Conservation (phyloP, 2,113 vertebrate species). For the Hippocampus mohnikei region DNA sequence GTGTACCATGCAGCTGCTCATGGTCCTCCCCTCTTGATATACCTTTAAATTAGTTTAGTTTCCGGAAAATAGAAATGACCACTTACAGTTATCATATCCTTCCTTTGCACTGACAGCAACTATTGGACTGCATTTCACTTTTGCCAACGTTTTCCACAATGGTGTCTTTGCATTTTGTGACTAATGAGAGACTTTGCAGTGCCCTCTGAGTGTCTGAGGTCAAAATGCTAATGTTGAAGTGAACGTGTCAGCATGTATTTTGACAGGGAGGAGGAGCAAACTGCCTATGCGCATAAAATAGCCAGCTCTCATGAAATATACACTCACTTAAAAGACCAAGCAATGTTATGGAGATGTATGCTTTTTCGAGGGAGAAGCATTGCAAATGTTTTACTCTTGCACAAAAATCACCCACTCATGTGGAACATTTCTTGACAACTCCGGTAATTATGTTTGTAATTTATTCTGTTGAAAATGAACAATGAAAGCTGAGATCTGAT, state of each 20-base stretch:
- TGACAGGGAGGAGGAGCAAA: background rate
- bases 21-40: background rate
- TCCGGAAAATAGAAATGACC: background rate
- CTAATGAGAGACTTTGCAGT: slow-evolving; percentile 31
- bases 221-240: slow-evolving; percentile 16
- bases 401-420: background rate
- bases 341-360: background rate
- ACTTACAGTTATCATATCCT: background rate
- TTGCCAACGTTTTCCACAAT: background rate
- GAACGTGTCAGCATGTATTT: background rate
- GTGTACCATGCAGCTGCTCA: slow-evolving; percentile 1
- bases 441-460: background rate
- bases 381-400: background rate
- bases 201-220: slow-evolving; percentile 21
- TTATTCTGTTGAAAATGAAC: background rate
- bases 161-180: slow-evolving; percentile 16
- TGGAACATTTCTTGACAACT: background rate
- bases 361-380: background rate
- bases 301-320: background rate
- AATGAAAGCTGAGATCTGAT: background rate
- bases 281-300: background rate
- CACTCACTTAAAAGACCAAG: background rate
- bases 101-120: background rate
- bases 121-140: background rate
- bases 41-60: background rate